Base-by-base conservation (phyloP, 2,888 invertebrate genomes). In the Spodoptera picta region DNA sequence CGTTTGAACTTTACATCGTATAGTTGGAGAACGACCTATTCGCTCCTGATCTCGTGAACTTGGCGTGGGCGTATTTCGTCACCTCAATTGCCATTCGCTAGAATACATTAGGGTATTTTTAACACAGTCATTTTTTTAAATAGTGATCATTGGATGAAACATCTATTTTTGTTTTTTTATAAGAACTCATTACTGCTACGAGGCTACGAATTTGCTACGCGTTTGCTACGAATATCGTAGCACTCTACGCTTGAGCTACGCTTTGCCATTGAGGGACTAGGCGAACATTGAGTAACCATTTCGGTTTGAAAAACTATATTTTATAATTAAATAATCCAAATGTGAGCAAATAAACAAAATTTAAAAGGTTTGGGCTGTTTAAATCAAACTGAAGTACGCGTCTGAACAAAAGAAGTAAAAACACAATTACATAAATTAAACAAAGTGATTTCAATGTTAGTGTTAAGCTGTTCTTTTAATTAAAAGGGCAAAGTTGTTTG, bases 21-120 rank as follows among this genome's bases (percentile, higher is more conserved):
- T 45, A 9, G 42, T 36, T 42, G 4, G 12, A 50, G 36, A 48
- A 64, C 50, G 45, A 50, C 65, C 54, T 72, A 72, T 67, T 67
- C 65, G 46, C 19, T 62, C 50, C 27, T 54, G 42, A 63, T 50
- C 23, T 65, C 9, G 3, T 31, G 11, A 14, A 12, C n/a, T 43
- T 27, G 2, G 44, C 43, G 66, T 71, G 42, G 66, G 65, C 19
- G 66, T 45, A 36, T 36, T 0, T 10, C 23, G 42, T 49, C 27
- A 45, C 7, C 45, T 46, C 36, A 72, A 65, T 64, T 50, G 64
- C 44, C 52, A 43, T 12, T 27, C 44, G 11, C n/a, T 44, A 4
- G n/a, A 14, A 53, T 66, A 54, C 24, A 27, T 48, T 48, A 4
- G 19, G 7, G 31, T n/a, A 49, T 46, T 46, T 46, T 23, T 23